Base-by-base conservation (phyloP, 2,888 invertebrate genomes). In the Dyspetes luteomarginatus region DNA sequence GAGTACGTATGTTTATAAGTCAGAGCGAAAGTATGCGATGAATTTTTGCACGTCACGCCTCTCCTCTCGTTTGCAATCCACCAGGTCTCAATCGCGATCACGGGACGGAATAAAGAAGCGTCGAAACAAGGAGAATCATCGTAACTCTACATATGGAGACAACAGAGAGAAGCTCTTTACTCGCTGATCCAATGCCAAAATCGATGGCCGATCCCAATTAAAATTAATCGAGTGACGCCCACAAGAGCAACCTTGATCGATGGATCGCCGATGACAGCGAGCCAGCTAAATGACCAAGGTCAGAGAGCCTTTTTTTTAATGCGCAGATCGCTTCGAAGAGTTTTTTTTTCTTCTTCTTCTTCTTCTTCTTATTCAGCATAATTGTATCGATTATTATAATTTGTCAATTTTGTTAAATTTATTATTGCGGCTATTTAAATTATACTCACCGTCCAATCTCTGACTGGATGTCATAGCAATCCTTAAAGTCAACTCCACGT, bases 391-490 rank as follows among this genome's bases (percentile, higher is more conserved):
- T n/a, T n/a, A n/a, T n/a, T n/a, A n/a, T n/a, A n/a, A n/a, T n/a
- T n/a, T n/a, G n/a, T n/a, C n/a, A n/a, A n/a, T n/a, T n/a, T 67
- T 45, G 28, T 58, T 55, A 17, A 3, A n/a, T 5, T 15, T 55
- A 4, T 64, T 58, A 22, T 52, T n/a, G 1, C 22, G n/a, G 3
- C 36, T 52, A 28, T 36, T 43, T 24, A n/a, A 26, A 22, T 12
- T 5, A n/a, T 69, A 84, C 94, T 94, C 93, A 98, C 98, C 98
- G 96, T 92, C 99, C 99, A 88, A 99, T 96, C 93, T 99, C 97
- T 75, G 96, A 95, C 87, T 97, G 95, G 92, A 98, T 94, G 89
- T 97, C 96, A 91, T 97, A 98, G 88, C 95, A 94, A 87, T 97
- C 96, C 91, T 97, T 96, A 86, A 98, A 97, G 93, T 98, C 97